phyloP scores from a whole-genome alignment of 2,113 vertebrate genomes.

The Macquaria australasica region DNA sequence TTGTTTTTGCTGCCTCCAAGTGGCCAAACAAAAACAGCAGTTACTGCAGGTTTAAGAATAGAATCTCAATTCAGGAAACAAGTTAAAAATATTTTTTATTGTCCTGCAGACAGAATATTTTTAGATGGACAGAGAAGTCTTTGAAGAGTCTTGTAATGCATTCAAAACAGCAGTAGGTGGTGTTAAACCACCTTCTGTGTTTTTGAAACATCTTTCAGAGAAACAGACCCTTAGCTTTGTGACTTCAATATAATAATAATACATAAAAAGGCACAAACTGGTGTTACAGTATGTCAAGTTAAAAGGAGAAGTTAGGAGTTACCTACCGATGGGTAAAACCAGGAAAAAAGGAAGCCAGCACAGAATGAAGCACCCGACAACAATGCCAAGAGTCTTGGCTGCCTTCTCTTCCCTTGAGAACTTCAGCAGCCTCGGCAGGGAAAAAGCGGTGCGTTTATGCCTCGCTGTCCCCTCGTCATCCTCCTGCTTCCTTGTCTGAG shows the following conservation, averaged over 20 bases:
- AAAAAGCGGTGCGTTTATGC: slow-evolving; percentile 84
- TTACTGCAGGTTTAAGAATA: neutral
- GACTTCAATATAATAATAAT: neutral
- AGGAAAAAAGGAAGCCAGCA: slow-evolving; percentile 99
- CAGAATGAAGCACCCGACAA: slow-evolving; percentile 95
- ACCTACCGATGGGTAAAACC: slow-evolving; percentile 94
- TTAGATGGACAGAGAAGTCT: neutral
- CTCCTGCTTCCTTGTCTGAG: slow-evolving; percentile 39
- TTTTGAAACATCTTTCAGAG: neutral
- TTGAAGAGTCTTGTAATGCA: neutral
- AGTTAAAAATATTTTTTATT: neutral
- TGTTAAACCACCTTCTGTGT: neutral
- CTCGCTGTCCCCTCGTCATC: neutral
- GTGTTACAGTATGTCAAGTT: neutral
- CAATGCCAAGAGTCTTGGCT: slow-evolving; percentile 95
- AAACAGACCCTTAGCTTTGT: neutral
- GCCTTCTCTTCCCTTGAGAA: slow-evolving; percentile 96
- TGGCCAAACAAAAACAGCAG: neutral
- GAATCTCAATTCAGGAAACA: neutral
- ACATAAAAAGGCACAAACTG: neutral
- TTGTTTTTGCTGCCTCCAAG: neutral
- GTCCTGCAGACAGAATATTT: neutral
- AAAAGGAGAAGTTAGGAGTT: slow-evolving; percentile 10
- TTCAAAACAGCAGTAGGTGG: neutral
- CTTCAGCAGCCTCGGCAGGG: slow-evolving; percentile 87